Percentiles rank a stretch among this genome's conserved stretches.
Conservation (phyloP, 2,113 vertebrate species). For the Trochalopteron elliotii region DNA sequence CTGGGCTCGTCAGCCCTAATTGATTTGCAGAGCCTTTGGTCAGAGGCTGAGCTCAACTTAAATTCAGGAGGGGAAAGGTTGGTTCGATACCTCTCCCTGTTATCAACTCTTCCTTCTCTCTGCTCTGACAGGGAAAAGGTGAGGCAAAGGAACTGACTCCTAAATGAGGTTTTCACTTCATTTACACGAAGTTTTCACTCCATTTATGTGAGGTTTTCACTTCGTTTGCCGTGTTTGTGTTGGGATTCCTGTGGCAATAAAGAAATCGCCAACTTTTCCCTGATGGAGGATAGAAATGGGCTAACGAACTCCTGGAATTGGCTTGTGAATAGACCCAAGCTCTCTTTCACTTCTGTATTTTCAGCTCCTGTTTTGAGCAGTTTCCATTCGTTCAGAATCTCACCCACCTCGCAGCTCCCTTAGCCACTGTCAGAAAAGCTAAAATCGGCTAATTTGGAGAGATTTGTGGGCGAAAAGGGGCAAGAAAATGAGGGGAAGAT, state of each 20-base stretch:
- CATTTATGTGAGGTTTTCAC: not conserved
- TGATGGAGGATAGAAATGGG: not conserved
- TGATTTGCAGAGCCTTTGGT: slow-evolving; percentile 33
- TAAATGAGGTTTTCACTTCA: not conserved
- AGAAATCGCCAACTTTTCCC: not conserved
- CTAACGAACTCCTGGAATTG: not conserved
- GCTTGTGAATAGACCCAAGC: not conserved
- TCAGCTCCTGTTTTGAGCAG: not conserved
- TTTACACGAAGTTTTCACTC: not conserved
- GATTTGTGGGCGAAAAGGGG: not conserved
- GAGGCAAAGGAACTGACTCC: not conserved
- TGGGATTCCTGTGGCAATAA: not conserved
- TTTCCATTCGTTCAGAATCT: not conserved
- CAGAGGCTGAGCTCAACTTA: slow-evolving; percentile 6
- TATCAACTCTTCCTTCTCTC: not conserved
- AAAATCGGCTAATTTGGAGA: not conserved
- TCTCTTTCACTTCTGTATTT: not conserved
- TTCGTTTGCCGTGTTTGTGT: not conserved
- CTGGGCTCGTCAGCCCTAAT: not conserved
- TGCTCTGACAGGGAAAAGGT: not conserved
- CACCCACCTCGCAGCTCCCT: not conserved
- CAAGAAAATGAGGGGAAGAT: not conserved
- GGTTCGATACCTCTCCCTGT: not conserved
- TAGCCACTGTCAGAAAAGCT: not conserved
- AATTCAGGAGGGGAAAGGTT: not conserved